Conservation (phyloP, 2,888 invertebrate species). For the Incurvaria masculella region DNA sequence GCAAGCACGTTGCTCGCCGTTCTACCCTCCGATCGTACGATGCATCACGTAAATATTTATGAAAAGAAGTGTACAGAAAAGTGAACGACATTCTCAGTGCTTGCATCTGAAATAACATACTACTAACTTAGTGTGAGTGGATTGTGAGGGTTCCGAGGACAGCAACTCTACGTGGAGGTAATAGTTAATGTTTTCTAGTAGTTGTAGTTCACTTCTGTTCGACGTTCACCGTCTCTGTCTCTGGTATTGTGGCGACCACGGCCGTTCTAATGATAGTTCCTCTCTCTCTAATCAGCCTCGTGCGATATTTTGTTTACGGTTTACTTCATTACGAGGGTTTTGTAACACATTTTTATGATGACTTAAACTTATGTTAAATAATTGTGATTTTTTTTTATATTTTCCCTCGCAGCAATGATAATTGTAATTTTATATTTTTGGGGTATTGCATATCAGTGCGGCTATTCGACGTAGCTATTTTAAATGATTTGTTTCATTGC, state of each 20-base stretch:
- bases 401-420: no score
- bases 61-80: slow-evolving; percentile 40
- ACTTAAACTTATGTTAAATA: no score
- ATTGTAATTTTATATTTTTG: no score
- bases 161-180: slow-evolving; percentile 37
- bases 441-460: no score
- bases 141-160: slow-evolving; percentile 18
- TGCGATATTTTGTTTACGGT: not conserved
- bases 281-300: no score
- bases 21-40: slow-evolving; percentile 21
- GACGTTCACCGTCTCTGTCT: slow-evolving; percentile 21
- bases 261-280: not conserved
- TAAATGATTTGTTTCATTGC: no score
- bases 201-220: slow-evolving; percentile 17
- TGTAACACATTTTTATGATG: no score
- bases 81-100: slow-evolving; percentile 38
- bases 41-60: slow-evolving; percentile 36
- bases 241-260: slow-evolving; percentile 21
- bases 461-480: no score
- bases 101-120: slow-evolving; percentile 29
- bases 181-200: slow-evolving; percentile 23
- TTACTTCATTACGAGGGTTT: not conserved
- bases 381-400: no score
- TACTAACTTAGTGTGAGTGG: slow-evolving; percentile 20
- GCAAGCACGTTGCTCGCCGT: slow-evolving; percentile 33